These are phyloP conservation scores for Drosophila melanosoma DNA, from an alignment of 2,888 invertebrate genomes.

Conservation along the genomic window DNA sequence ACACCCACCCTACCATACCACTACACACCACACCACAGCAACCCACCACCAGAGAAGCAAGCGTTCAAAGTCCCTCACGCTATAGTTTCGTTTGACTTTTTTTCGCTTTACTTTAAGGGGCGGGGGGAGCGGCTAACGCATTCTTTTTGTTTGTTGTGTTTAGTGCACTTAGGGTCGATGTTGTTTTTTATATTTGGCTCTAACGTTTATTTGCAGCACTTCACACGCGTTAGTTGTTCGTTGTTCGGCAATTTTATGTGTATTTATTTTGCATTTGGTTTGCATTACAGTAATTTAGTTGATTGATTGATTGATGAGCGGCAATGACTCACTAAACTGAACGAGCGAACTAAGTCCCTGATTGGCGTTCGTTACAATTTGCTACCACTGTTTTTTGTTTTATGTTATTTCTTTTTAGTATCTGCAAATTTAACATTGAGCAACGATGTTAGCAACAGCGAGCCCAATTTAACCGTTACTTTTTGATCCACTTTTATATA, in stretches of 20 bases:
- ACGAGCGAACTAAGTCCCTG: conserved; percentile 29
- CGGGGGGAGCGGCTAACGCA: conserved; percentile 23
- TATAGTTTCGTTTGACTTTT: conserved; percentile 39
- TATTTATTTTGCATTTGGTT: conserved; percentile 16
- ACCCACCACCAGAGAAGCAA: conserved; percentile 52
- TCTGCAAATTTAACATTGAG: conserved; percentile 19
- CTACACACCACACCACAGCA: conserved; percentile 6
- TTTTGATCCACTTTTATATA: neutral
- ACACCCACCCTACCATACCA: conserved; percentile 39
- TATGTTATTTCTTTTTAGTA: conserved; percentile 37
- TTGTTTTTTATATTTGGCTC: conserved; percentile 8
- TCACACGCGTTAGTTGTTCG: conserved; percentile 12
- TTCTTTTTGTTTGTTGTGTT: conserved; percentile 33
- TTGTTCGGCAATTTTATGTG: conserved; percentile 1
- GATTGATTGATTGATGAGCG: conserved; percentile 39
- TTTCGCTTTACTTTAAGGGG: conserved; percentile 23
- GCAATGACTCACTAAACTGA: conserved; percentile 38
- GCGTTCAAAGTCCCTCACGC: conserved; percentile 55
- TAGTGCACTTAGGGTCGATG: conserved; percentile 46
- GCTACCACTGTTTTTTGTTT: conserved; percentile 33
- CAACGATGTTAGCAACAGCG: conserved; percentile 26
- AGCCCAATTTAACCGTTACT: conserved; percentile 4
- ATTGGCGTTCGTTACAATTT: conserved; percentile 30
- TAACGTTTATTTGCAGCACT: conserved; percentile 27
- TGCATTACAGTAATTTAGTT: conserved; percentile 19